Percentiles rank a stretch among this genome's conserved stretches.
Conservation (phyloP, 2,888 invertebrate species). For the Hoplodrina blanda region DNA sequence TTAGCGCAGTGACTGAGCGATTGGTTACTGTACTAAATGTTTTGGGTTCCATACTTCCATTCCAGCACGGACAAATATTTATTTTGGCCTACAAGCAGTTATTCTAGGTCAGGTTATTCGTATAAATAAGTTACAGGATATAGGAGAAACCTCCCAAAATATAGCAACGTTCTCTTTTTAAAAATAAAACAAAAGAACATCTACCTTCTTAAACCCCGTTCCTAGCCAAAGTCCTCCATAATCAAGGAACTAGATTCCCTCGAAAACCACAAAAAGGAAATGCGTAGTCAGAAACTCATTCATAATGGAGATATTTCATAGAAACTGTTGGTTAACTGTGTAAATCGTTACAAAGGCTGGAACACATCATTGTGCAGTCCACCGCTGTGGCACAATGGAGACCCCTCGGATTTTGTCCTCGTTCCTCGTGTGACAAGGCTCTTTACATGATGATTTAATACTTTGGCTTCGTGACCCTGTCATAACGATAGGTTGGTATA, state of each 20-base stretch:
- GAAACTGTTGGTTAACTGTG: conserved; percentile 42
- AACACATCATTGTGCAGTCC: conserved; percentile 53
- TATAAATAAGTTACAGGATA: too few species aligned
- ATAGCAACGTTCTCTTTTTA: too few species aligned
- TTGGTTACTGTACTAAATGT: too few species aligned
- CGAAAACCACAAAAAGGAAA: conserved; percentile 20
- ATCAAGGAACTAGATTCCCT: conserved; percentile 4
- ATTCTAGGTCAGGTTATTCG: too few species aligned
- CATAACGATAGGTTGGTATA: conserved; percentile 2
- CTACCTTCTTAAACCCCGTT: not conserved
- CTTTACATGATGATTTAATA: conserved; percentile 41
- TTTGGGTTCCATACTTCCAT: too few species aligned
- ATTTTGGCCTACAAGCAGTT: too few species aligned
- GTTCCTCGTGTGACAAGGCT: conserved; percentile 26
- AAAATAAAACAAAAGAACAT: too few species aligned
- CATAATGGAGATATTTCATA: conserved; percentile 52
- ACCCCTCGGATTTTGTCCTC: conserved; percentile 50
- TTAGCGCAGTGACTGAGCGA: too few species aligned
- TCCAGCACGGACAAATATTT: too few species aligned
- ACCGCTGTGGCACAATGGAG: conserved; percentile 42
- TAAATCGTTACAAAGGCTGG: conserved; percentile 26
- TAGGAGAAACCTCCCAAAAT: too few species aligned
- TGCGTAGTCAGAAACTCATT: conserved; percentile 20
- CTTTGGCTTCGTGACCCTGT: conserved; percentile 31
- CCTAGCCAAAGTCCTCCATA: not conserved